Conservation (phyloP, 2,113 vertebrate genomes). For the Plotosus lineatus region DNA sequence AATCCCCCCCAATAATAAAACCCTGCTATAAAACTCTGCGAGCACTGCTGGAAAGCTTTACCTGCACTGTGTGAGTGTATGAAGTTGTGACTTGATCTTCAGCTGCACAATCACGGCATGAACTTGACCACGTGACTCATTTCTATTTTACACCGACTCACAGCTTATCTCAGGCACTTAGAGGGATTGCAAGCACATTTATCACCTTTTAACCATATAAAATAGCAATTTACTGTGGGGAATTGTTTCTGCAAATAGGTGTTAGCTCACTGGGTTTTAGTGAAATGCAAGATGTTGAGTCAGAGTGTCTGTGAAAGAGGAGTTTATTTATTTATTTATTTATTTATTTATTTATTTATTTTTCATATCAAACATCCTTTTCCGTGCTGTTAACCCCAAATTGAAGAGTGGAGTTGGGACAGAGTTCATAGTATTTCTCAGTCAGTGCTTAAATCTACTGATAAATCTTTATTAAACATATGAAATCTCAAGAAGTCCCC, state of each 20-base stretch:
- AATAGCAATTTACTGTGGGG: background rate
- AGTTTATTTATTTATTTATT: too few species aligned
- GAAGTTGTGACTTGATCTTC: background rate
- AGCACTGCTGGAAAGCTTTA: background rate
- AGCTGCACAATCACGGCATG: background rate
- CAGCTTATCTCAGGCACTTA: slow-evolving; percentile 20
- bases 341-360: too few species aligned
- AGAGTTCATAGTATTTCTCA: background rate
- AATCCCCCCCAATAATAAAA: background rate
- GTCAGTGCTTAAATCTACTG: background rate
- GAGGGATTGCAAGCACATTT: background rate
- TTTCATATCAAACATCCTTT: background rate
- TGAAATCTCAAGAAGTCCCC: too few species aligned
- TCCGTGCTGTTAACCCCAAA: background rate
- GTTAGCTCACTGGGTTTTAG: background rate
- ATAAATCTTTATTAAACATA: too few species aligned
- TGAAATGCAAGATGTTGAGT: slow-evolving; percentile 5
- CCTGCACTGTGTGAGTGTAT: background rate
- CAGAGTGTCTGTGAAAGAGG: background rate
- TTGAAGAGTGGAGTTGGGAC: background rate
- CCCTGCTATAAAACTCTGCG: background rate
- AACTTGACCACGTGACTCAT: slow-evolving; percentile 1
- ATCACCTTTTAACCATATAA: slow-evolving; percentile 11
- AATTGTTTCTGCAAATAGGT: slow-evolving; percentile 1
- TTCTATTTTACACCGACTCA: slow-evolving; percentile 17